phyloP scores from a whole-genome alignment of 2,113 vertebrate genomes.

The Sitta europaea region DNA sequence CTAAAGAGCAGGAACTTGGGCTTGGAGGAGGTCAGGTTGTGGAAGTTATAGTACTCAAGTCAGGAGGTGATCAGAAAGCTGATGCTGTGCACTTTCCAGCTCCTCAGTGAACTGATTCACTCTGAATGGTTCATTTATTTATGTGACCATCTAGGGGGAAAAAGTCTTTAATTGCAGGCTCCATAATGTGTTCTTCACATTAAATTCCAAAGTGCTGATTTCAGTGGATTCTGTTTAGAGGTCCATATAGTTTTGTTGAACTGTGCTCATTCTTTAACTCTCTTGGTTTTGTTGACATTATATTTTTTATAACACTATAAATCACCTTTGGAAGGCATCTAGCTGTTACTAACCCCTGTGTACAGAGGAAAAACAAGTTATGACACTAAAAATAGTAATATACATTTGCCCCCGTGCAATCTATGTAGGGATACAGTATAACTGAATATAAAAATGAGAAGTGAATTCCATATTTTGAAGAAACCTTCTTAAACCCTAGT shows the following conservation, averaged over 20 bases:
- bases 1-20: neutral
- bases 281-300: neutral
- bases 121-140: conserved; percentile 66
- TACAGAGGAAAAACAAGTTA: neutral
- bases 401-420: neutral
- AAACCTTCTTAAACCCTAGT: neutral
- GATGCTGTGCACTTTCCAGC: conserved; percentile 38
- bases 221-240: conserved; percentile 60
- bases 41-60: neutral
- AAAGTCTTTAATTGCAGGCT: conserved; percentile 64
- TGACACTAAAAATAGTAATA: neutral
- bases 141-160: conserved; percentile 68
- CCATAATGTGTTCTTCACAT: conserved; percentile 65
- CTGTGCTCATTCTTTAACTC: neutral
- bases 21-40: neutral
- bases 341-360: neutral
- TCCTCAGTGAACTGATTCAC: conserved; percentile 62
- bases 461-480: neutral
- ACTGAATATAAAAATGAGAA: neutral
- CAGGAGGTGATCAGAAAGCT: conserved; percentile 44
- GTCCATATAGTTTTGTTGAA: conserved; percentile 52
- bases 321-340: neutral
- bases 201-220: conserved; percentile 68
- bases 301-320: neutral
- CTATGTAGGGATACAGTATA: neutral